Conservation (phyloP, 1,140 invertebrate genomes). For the Triops longicaudatus region DNA sequence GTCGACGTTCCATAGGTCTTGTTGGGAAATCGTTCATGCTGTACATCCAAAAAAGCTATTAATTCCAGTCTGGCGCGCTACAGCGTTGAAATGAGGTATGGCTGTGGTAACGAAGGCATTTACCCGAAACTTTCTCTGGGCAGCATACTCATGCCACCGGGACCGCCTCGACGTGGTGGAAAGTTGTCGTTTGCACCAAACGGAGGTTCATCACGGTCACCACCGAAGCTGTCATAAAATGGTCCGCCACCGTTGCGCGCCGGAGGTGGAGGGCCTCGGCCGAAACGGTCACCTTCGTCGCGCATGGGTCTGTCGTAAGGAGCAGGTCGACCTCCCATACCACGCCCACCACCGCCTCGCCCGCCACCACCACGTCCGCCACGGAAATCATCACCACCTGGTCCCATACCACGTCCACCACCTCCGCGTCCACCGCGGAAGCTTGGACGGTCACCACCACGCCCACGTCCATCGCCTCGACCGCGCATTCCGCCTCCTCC, state of each 20-base stretch:
- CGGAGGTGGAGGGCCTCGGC: conserved; percentile 32
- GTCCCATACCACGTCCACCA: conserved; percentile 36
- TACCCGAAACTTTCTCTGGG: not conserved
- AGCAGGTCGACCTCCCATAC: conserved; percentile 30
- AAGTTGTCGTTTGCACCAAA: conserved; percentile 12
- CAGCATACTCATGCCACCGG: not conserved
- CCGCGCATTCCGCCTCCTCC: conserved; percentile 33
- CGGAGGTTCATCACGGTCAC: not conserved
- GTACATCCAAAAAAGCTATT: not conserved
- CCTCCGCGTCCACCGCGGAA: conserved; percentile 30
- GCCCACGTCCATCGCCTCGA: conserved; percentile 33
- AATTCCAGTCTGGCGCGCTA: not conserved
- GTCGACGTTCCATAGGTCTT: not conserved
- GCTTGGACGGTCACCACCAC: conserved; percentile 37
- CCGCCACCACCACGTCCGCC: conserved; percentile 32
- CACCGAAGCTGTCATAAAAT: not conserved
- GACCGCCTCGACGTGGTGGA: not conserved
- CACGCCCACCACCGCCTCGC: conserved; percentile 32
- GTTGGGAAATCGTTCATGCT: not conserved
- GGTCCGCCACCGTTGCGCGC: conserved; percentile 25
- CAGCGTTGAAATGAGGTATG: not conserved
- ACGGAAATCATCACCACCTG: conserved; percentile 35
- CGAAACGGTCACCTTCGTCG: conserved; percentile 32
- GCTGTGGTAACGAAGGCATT: not conserved
- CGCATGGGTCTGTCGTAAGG: conserved; percentile 33